Evolutionary conservation across 1,140 invertebrate genomes (phyloP), one percentile per base, ranked within the genome.

Genomic region (Diorhabda carinulata): DNA sequence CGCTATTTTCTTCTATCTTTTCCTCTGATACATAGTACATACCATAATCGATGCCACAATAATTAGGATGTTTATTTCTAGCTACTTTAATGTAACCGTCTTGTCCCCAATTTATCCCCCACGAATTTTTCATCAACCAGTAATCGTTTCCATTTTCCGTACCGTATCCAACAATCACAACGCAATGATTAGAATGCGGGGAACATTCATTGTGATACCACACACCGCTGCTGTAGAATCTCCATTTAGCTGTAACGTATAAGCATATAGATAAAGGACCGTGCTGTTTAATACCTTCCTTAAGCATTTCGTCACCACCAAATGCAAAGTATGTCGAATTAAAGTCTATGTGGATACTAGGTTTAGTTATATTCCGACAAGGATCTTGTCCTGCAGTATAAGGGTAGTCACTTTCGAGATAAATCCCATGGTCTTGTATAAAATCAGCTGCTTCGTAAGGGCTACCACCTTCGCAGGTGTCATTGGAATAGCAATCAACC

Each of bases 401-500:
- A 0, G 93, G 91, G 80, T 97, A 97, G 42, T 85, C 87, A 45
- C 85, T 83, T 83, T 98, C 96, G 5, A 94, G 97, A 81, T 98
- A 96, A 69, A 99, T 85, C 4, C 82, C 91, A 9, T 98, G 97
- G 56, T 91, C 88, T 79, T 89, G 92, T 74, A 99, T 89, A 82
- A 98, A 99, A 72, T 90, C 83, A 84, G 97, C 96, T 58, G 92
- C 93, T 73, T 90, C 84, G 81, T 97, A 93, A 94, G 97, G 97
- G 45, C 97, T 84, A 66, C 97, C 97, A 74, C 97, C 97, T 72
- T 92, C 88, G 82, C 97, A 99, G 58, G 96, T 97, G 79, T 95
- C 87, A 83, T 99, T 98, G 5, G 95, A 95, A 78, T 92, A 95
- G 80, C 98, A 99, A 84, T 99, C 98, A 41, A 99, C 87, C 60